These are phyloP conservation scores for Neoitamus cyanurus DNA, from an alignment of 2,888 invertebrate species.

Conservation along the genomic window DNA sequence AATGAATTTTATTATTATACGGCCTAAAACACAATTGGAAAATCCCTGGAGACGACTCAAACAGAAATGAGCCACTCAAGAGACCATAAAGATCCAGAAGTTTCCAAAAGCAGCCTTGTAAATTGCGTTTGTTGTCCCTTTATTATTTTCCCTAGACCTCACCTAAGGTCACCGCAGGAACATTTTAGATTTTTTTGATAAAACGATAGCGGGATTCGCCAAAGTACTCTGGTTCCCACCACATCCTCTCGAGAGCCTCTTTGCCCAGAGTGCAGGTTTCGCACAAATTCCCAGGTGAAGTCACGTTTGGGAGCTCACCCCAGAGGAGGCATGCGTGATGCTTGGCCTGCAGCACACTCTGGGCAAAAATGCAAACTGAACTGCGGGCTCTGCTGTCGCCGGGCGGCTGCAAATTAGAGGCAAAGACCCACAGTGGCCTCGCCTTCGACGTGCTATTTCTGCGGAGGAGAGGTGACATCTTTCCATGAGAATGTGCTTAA, in stretches of 20 bases:
- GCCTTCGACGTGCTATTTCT: background rate
- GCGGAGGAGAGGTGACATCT: constrained; percentile 8
- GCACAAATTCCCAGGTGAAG: constrained; percentile 20
- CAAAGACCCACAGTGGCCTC: background rate
- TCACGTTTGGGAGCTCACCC: constrained; percentile 27
- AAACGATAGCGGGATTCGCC: background rate
- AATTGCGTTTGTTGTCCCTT: background rate
- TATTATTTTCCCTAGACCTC: background rate
- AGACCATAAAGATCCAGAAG: background rate
- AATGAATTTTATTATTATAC: background rate
- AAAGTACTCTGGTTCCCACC: background rate
- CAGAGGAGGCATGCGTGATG: background rate
- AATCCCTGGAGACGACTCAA: background rate
- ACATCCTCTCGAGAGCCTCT: background rate
- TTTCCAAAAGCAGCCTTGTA: background rate
- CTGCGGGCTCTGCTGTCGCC: background rate
- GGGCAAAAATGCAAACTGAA: background rate
- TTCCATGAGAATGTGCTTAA: background rate
- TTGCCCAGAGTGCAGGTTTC: background rate
- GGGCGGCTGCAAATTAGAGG: constrained; percentile 30
- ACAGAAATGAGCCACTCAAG: background rate
- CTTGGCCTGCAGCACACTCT: background rate
- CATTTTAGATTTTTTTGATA: background rate
- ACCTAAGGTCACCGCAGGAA: background rate
- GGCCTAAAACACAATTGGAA: background rate